Evolutionary conservation across 1,140 invertebrate species (phyloP), one percentile per base, ranked within the genome.

Genomic region (Drosophila watanabei): DNA sequence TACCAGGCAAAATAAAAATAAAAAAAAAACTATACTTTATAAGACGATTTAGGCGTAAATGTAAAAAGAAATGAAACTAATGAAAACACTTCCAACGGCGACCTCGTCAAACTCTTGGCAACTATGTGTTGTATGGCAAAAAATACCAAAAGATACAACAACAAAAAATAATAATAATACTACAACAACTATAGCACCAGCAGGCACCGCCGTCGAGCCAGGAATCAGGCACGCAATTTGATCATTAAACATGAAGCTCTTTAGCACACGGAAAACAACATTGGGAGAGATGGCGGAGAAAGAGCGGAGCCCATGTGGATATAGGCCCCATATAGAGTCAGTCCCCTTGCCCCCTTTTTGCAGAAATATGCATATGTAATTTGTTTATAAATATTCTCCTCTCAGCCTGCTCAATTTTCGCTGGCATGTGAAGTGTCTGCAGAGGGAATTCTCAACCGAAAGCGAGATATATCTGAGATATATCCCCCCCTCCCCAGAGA

Each of bases 171-270:
- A 70, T 56, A 68, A 46, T 61, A 72, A 30, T 66, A 79, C 64
- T 39, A 75, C 73, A 77, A 77, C 65, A 82, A 76, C 61, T 61
- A 68, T 43, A 69, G 75, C 75, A 78, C 75, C 62, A 78, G 64
- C 75, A 69, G 75, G 75, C 82, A 84, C 73, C 54, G 62, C 35
- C 43, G 51, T 33, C 51, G 69, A 52, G 64, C 64, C 75, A 51
- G 70, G 82, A 80, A 75, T 80, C 79, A 85, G 86, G 85, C 85
- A 89, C 85, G 85, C 85, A 89, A 89, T 89, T 90, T 62, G 85
- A 89, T 90, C 85, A 89, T 89, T 89, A 89, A 89, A 89, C 85
- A 89, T 89, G 85, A 90, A 89, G 86, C 85, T 89, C 85, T 89
- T 89, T 89, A 89, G 85, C 82, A 89, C 81, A 90, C 85, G 75